Evolutionary conservation across 2,888 invertebrate genomes (phyloP), one percentile per base, ranked within the genome.

Genomic region (Nephrotoma flavescens): DNA sequence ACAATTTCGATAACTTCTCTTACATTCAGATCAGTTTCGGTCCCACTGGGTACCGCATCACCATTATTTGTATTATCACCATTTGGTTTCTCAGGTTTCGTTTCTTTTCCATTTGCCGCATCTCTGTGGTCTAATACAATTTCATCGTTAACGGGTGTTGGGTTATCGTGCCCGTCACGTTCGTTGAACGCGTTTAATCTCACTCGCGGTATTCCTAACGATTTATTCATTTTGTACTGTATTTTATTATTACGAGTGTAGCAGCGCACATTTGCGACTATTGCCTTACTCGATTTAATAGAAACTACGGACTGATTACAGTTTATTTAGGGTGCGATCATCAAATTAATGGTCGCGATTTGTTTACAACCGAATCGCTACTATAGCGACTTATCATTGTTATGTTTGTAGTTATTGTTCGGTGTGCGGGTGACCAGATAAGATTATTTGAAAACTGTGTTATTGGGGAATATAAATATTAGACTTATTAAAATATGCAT

Each of bases 1-100:
- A 85, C 85, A 85, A 85, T 85, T 85, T 85, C 85, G 0, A 85
- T 85, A 85, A 85, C 45, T 0, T 85, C 44, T 19, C 42, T 85
- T 85, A 85, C 85, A 85, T 85, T 85, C 15, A 85, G 42, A 85
- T 85, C 85, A 15, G 85, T 19, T 85, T 85, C 85, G 31, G 42
- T 44, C 4, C 31, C 71, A 19, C 2, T 71, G 3, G 31, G 11
- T 1, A 2, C 83, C 31, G 15, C 6, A 83, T 83, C 19, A 15
- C 15, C 19, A 45, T 19, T 84, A 11, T 42, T 31, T 31, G 31
- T 41, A 42, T n/a, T 41, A 12, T 45, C 45, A 85, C 44, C 44
- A 19, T 85, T 31, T 31, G 2, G 31, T 31, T 31, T 31, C 31
- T 2, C 31, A 31, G 31, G 31, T 31, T 31, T 31, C 2, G 31